Conservation (phyloP, 2,888 invertebrate species). For the Tryphoninae sp. region DNA sequence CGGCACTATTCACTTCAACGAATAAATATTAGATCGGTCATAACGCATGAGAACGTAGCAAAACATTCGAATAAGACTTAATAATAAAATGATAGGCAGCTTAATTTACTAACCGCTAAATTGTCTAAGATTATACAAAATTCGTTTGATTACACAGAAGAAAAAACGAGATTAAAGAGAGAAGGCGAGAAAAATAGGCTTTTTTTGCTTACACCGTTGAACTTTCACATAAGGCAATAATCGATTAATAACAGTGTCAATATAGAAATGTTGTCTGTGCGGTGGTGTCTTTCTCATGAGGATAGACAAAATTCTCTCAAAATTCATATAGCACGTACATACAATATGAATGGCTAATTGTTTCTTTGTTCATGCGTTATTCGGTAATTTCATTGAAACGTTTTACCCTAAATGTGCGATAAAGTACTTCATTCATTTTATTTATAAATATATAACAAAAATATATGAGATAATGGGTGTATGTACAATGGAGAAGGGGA, state of each 20-base stretch:
- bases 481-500: slow-evolving; percentile 74
- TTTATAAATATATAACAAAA: slow-evolving; percentile 77
- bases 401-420: slow-evolving; percentile 66
- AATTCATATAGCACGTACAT: slow-evolving; percentile 63
- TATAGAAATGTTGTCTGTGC: slow-evolving; percentile 17
- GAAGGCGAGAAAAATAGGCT: slow-evolving; percentile 13
- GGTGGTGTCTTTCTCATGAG: slow-evolving; percentile 31
- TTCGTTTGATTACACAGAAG: slow-evolving; percentile 71
- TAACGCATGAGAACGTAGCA: slow-evolving; percentile 5
- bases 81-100: slow-evolving; percentile 61
- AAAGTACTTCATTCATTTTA: slow-evolving; percentile 74
- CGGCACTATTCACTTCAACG: slow-evolving; percentile 19
- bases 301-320: slow-evolving; percentile 67
- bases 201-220: slow-evolving; percentile 19
- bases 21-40: slow-evolving; percentile 39
- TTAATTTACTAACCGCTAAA: slow-evolving; percentile 72
- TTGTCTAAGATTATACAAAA: slow-evolving; percentile 73
- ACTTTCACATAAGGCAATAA: slow-evolving; percentile 49
- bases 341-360: slow-evolving; percentile 54
- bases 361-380: slow-evolving; percentile 45
- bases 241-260: slow-evolving; percentile 51
- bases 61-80: slow-evolving; percentile 24
- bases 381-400: slow-evolving; percentile 43
- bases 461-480: slow-evolving; percentile 77
- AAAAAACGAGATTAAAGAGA: slow-evolving; percentile 27